phyloP scores from a whole-genome alignment of 1,140 invertebrate species.

The Halyomorpha halys region DNA sequence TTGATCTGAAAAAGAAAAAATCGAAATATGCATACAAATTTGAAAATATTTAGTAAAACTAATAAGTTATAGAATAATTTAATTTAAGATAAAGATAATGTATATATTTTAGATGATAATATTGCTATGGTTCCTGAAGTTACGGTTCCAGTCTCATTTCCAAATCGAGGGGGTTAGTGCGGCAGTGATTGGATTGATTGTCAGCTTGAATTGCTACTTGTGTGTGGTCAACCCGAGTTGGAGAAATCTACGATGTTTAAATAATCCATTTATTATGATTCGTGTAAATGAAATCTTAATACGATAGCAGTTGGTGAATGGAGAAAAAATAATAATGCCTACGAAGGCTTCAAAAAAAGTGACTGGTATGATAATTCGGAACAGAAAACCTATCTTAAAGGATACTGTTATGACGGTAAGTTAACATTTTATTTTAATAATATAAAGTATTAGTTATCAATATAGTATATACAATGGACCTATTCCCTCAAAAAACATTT shows the following conservation, averaged over 20 bases:
- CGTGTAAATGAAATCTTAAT: neutral
- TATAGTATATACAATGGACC: neutral
- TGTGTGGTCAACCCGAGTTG: neutral
- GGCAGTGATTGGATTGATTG: slow-evolving; percentile 18
- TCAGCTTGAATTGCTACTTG: slow-evolving; percentile 10
- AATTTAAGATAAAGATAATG: too few relatives aligned
- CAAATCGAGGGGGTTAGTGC: slow-evolving; percentile 6
- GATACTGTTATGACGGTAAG: slow-evolving; percentile 61
- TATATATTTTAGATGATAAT: too few relatives aligned
- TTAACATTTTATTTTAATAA: slow-evolving; percentile 24
- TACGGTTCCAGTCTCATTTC: too few relatives aligned
- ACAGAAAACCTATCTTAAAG: slow-evolving; percentile 58
- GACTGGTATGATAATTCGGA: slow-evolving; percentile 57
- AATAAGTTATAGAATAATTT: too few relatives aligned
- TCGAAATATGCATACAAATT: too few relatives aligned
- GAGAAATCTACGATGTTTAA: neutral
- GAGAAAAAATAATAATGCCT: slow-evolving; percentile 39
- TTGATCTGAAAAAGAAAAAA: too few relatives aligned
- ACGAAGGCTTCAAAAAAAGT: slow-evolving; percentile 48
- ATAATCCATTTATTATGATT: neutral
- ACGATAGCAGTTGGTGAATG: slow-evolving; percentile 7
- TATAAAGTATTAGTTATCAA: neutral
- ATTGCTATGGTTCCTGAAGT: too few relatives aligned
- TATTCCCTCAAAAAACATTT: neutral
- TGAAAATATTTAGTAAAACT: too few relatives aligned